Conservation (phyloP, 2,888 invertebrate species). For the Mythimna loreyi region DNA sequence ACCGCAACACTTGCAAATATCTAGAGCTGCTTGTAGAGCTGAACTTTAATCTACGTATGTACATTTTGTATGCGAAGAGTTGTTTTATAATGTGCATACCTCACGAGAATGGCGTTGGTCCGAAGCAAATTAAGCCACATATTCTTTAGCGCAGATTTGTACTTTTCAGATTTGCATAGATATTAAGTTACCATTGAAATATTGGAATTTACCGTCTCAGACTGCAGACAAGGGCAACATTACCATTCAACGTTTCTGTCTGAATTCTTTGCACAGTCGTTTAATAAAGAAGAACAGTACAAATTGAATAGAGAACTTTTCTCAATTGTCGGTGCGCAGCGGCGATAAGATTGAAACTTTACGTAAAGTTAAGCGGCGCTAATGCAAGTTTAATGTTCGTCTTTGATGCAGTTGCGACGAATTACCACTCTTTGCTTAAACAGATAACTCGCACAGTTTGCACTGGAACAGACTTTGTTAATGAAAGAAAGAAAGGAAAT, state of each 20-base stretch:
- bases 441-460: slow-evolving; percentile 36
- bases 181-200: slow-evolving; percentile 15
- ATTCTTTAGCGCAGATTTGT: neutral
- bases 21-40: no score
- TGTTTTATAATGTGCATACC: no score
- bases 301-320: slow-evolving; percentile 66
- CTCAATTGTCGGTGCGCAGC: slow-evolving; percentile 62
- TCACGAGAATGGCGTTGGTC: no score
- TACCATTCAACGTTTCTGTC: slow-evolving; percentile 45
- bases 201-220: slow-evolving; percentile 9
- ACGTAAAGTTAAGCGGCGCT: slow-evolving; percentile 79
- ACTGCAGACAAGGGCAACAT: slow-evolving; percentile 35
- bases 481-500: neutral
- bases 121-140: no score
- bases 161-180: slow-evolving; percentile 10
- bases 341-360: slow-evolving; percentile 77
- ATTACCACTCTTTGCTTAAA: slow-evolving; percentile 64
- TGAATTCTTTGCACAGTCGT: slow-evolving; percentile 49
- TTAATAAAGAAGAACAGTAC: slow-evolving; percentile 64
- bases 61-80: no score
- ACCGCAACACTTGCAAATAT: no score
- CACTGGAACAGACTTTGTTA: slow-evolving; percentile 33
- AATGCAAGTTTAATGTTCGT: slow-evolving; percentile 87
- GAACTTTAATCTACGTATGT: no score
- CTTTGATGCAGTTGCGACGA: slow-evolving; percentile 81